Conservation (phyloP, 2,113 vertebrate species). For the Bagarius yarrelli region DNA sequence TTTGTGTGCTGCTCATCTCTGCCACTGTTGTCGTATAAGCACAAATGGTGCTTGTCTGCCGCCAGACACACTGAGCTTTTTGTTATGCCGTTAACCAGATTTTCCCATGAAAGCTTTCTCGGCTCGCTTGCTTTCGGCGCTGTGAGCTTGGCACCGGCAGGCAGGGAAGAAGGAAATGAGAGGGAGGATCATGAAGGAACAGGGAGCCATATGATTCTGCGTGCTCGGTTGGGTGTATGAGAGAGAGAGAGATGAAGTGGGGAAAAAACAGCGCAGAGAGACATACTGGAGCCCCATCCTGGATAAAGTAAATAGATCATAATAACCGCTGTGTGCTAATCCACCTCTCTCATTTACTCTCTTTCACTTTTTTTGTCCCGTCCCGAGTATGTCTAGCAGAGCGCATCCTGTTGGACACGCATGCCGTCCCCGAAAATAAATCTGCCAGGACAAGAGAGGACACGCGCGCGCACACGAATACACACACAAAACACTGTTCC, state of each 20-base stretch:
- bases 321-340: conserved; percentile 29
- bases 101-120: conserved; percentile 51
- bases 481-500: conserved; percentile 59
- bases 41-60: conserved; percentile 65
- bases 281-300: background rate
- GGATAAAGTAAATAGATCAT: conserved; percentile 46
- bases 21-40: conserved; percentile 65
- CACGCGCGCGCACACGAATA: conserved; percentile 58
- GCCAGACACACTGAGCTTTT: conserved; percentile 59
- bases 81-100: conserved; percentile 57
- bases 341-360: conserved; percentile 28
- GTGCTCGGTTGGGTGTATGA: background rate
- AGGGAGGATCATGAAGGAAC: conserved; percentile 21
- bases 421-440: conserved; percentile 36
- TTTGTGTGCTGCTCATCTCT: conserved; percentile 37
- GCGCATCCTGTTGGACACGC: conserved; percentile 28
- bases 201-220: conserved; percentile 25
- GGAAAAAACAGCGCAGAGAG: background rate
- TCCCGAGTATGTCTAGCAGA: conserved; percentile 1
- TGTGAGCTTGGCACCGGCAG: conserved; percentile 39
- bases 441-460: conserved; percentile 31
- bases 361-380: background rate
- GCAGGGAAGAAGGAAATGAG: conserved; percentile 31
- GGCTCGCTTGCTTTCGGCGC: conserved; percentile 24
- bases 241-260: background rate